These are phyloP conservation scores for Coelinius sp. DNA, from an alignment of 2,888 invertebrate species.

Conservation along the genomic window DNA sequence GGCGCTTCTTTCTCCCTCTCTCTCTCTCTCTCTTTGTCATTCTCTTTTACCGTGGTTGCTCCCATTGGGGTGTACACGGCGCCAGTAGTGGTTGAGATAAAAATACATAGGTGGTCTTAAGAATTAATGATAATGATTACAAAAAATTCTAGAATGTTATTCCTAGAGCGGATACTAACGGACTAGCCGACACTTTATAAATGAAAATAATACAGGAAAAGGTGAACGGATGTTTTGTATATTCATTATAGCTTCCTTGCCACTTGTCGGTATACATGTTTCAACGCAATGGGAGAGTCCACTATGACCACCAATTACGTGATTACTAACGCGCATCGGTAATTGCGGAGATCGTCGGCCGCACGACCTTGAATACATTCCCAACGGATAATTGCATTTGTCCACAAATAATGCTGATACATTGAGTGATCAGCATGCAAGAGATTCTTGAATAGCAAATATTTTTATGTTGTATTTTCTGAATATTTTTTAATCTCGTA, in stretches of 20 bases:
- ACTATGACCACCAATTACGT: slow-evolving; percentile 46
- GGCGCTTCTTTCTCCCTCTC: slow-evolving; percentile 9
- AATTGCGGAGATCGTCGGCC: slow-evolving; percentile 43
- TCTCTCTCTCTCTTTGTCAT: background rate
- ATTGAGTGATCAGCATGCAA: background rate
- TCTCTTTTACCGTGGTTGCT: background rate
- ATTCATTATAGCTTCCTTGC: slow-evolving; percentile 32
- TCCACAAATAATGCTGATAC: background rate
- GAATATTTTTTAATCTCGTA: background rate
- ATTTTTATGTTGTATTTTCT: background rate
- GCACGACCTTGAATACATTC: slow-evolving; percentile 38
- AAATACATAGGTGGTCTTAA: background rate
- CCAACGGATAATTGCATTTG: slow-evolving; percentile 30
- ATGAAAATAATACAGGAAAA: slow-evolving; percentile 31
- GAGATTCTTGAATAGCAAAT: background rate
- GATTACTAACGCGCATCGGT: slow-evolving; percentile 44
- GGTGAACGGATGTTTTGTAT: background rate
- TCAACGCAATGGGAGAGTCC: slow-evolving; percentile 1
- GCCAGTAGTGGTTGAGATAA: background rate
- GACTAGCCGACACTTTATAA: slow-evolving; percentile 21
- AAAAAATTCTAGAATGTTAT: background rate
- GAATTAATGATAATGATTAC: background rate
- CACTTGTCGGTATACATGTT: background rate
- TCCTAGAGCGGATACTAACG: slow-evolving; percentile 1
- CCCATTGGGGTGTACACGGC: slow-evolving; percentile 11